Evolutionary conservation across 2,888 invertebrate species (phyloP), one percentile per base, ranked within the genome.

Genomic region (Brachyptera putata): DNA sequence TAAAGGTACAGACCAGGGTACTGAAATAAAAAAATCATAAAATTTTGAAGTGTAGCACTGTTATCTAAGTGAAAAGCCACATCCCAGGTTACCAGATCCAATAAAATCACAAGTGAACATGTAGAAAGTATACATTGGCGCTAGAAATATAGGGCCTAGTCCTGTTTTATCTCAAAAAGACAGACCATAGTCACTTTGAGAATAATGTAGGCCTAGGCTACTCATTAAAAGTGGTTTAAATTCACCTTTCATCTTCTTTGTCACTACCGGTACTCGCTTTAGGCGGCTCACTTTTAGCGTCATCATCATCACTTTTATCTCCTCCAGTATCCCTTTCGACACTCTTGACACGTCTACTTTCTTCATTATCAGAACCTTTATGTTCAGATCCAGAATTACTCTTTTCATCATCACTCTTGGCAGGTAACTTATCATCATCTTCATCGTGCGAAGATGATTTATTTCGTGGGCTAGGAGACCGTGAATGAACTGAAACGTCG

Each of bases 231-330:
- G n/a, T n/a, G n/a, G n/a, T n/a, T n/a, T n/a, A 26, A 53, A 62
- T 69, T 37, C 68, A 70, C 43, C 68, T 69, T 43, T 58, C 59
- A 57, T 55, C 62, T 41, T 62, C 63, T 37, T 83, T 70, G 74
- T 76, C 63, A 75, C 76, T 4, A 39, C n/a, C n/a, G n/a, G n/a
- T n/a, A n/a, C 79, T 78, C 0, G 77, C 77, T 0, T 77, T n/a
- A n/a, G n/a, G n/a, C n/a, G n/a, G n/a, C n/a, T n/a, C 78, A 46
- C 78, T 79, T 56, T 75, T 62, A 21, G 61, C 61, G 24, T 63
- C 60, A 18, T 55, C 2, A 21, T 60, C 65, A 41, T 65, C 67
- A 0, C 77, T 73, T 1, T 72, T 75, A 66, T 79, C 76, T 71
- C 78, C 50, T 59, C 57, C 61, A 36, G 48, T 43, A 9, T 24